Evolutionary conservation across 2,888 invertebrate species (phyloP).

Genomic region (Phengaris alcon): DNA sequence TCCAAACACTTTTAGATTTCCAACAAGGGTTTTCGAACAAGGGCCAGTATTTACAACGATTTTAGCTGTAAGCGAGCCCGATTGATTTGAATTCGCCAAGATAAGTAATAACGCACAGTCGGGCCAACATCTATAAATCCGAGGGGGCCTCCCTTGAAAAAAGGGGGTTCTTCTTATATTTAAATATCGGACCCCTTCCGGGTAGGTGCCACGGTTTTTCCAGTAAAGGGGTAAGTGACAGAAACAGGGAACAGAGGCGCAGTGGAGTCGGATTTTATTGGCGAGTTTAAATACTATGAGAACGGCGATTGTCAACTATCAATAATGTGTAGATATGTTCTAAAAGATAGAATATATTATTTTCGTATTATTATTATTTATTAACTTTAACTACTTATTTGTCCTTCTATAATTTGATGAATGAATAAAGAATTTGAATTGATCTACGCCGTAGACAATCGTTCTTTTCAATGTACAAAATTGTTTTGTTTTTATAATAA

Average conservation of each 20-base stretch:
- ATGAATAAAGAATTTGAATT: too few species aligned
- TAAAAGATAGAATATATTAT: too few species aligned
- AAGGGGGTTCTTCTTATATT: constrained; percentile 80
- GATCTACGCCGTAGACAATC: too few species aligned
- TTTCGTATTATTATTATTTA: too few species aligned
- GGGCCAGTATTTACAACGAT: constrained; percentile 34
- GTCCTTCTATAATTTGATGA: too few species aligned
- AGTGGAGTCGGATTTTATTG: constrained; percentile 44
- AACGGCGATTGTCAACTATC: background rate
- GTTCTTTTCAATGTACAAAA: too few species aligned
- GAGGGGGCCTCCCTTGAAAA: constrained; percentile 67
- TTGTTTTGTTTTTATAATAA: too few species aligned
- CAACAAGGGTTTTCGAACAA: constrained; percentile 29
- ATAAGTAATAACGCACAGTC: constrained; percentile 77
- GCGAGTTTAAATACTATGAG: background rate
- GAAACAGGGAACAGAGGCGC: constrained; percentile 60
- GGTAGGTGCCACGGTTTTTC: constrained; percentile 80
- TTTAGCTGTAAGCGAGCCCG: constrained; percentile 41
- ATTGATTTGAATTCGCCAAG: constrained; percentile 78
- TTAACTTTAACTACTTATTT: too few species aligned
- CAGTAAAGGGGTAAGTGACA: constrained; percentile 80
- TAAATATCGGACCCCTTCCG: constrained; percentile 80
- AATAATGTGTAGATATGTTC: too few species aligned
- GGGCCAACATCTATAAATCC: constrained; percentile 78
- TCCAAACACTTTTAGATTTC: constrained; percentile 37